Evolutionary conservation across 2,113 vertebrate species (phyloP).

Genomic region (Tragelaphus buxtoni): DNA sequence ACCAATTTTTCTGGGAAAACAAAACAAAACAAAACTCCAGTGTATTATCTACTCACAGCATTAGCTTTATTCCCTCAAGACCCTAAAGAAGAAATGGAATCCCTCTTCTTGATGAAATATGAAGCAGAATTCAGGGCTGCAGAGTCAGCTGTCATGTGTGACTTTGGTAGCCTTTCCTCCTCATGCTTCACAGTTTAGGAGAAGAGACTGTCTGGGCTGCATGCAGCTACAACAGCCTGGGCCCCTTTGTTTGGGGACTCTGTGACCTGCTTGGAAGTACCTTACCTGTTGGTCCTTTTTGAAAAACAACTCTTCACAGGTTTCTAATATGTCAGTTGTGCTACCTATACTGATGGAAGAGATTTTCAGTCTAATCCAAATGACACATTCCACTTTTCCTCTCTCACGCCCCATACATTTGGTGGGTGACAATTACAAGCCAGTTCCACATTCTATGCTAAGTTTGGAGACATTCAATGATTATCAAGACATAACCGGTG

Average conservation of each 20-base stretch:
- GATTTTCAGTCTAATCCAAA: background rate
- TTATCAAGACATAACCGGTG: background rate
- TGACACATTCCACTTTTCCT: background rate
- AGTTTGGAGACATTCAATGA: background rate
- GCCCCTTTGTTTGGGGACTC: background rate
- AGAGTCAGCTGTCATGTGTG: background rate
- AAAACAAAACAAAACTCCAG: background rate
- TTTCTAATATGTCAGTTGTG: background rate
- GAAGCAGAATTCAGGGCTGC: background rate
- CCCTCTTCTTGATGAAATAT: background rate
- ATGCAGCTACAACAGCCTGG: too few relatives aligned
- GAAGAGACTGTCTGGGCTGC: background rate
- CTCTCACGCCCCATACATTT: background rate
- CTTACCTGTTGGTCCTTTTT: background rate
- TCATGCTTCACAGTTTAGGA: background rate
- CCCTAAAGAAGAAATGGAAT: background rate
- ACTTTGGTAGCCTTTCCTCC: background rate
- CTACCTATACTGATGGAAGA: background rate
- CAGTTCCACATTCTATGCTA: background rate
- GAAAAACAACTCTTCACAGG: background rate
- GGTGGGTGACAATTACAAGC: background rate
- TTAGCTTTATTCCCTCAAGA: background rate
- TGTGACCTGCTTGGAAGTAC: background rate
- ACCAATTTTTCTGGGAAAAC: background rate
- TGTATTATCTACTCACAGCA: background rate